Evolutionary conservation across 2,113 vertebrate species (phyloP), one percentile per base, ranked within the genome.

Genomic region (Trogon surrucura): DNA sequence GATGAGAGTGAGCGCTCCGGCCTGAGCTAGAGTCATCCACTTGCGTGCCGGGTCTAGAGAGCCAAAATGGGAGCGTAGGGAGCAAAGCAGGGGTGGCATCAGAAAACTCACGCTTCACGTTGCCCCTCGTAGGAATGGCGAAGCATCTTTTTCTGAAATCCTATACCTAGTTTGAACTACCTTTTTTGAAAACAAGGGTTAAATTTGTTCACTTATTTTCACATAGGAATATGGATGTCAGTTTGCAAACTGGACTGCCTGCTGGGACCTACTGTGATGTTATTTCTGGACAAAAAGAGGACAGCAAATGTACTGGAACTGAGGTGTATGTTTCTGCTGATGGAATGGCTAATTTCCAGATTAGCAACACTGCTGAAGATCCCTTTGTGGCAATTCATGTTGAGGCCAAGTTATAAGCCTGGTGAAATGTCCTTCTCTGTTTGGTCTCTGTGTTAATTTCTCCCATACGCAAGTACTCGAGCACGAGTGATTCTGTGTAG

Each of bases 181-280:
- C 29, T 26, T 2, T 70, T 94, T 57, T 60, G 34, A 34, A 77
- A 70, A 4, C 17, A 29, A 10, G 4, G 17, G 9, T 5, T 75
- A 38, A 61, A 38, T 20, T 8, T 1, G 0, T 32, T 54, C 36
- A 1, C n/a, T 81, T 66, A 48, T 88, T 94, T 94, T 88, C 65
- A 61, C 65, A 4, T 53, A 99, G 99, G 98, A 5, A 97, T 48
- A 89, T 99, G 94, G 97, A 97, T 9, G 47, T 85, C 34, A 94
- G 84, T 57, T 94, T 99, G 83, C 98, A 98, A 97, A 99, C 99
- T 2, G 99, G 99, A 66, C 97, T 99, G 95, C 98, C 98, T 32
- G 96, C 94, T 69, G 99, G 99, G 29, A 98, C 98, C 72, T 99
- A 99, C 87, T 99, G 99, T 71, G 99, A 99, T 38, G 96, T 99